These are phyloP conservation scores for Polypedilum vanderplanki DNA, from an alignment of 1,140 invertebrate species.

Conservation along the genomic window DNA sequence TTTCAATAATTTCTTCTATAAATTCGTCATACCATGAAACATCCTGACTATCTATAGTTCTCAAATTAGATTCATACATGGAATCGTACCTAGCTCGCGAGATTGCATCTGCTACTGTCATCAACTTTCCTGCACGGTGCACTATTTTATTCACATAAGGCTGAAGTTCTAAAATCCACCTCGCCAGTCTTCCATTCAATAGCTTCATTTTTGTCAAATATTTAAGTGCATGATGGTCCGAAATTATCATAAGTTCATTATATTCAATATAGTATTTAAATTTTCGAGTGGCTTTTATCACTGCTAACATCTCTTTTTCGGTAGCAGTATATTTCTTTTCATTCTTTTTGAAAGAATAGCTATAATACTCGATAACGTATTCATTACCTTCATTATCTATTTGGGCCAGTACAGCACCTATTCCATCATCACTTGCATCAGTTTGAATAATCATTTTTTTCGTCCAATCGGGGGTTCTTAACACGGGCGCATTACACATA, in stretches of 20 bases:
- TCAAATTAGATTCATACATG: not conserved
- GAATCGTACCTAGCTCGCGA: not conserved
- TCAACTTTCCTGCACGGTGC: not conserved
- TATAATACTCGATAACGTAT: not conserved
- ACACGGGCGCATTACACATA: not conserved
- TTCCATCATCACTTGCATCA: not conserved
- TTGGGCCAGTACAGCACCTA: not conserved
- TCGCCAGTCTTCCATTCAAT: not conserved
- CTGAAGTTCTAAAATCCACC: not conserved
- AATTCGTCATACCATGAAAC: not conserved
- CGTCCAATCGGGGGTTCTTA: not conserved
- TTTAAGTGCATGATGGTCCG: not conserved
- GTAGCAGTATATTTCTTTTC: not conserved
- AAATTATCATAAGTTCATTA: not conserved
- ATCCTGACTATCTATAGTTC: not conserved
- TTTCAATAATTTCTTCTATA: not conserved
- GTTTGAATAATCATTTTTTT: not conserved
- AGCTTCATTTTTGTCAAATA: not conserved
- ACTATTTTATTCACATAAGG: not conserved
- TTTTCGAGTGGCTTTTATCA: not conserved
- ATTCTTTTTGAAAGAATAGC: not conserved
- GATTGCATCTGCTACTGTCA: not conserved
- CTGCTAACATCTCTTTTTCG: not conserved
- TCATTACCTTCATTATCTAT: not conserved
- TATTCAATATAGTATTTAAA: not conserved